phyloP scores from a whole-genome alignment of 2,888 invertebrate species.

The Aporophyla nigra region DNA sequence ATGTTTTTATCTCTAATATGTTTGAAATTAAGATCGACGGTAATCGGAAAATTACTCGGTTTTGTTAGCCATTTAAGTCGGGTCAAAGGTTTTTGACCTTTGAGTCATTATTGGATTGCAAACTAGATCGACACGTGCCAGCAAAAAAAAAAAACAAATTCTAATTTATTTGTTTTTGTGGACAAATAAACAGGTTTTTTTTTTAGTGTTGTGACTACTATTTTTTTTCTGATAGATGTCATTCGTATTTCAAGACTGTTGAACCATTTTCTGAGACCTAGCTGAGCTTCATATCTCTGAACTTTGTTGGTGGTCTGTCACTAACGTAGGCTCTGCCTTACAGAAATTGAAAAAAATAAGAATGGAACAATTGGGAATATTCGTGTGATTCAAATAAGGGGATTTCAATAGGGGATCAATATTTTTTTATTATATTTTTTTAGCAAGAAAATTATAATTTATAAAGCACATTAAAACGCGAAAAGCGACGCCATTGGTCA shows the following conservation, averaged over 20 bases:
- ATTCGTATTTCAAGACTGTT: background rate
- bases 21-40: slow-evolving; percentile 21
- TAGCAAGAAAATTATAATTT: too few relatives aligned
- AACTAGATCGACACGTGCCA: background rate
- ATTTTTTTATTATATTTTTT: too few relatives aligned
- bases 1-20: slow-evolving; percentile 26
- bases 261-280: background rate
- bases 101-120: background rate
- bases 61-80: background rate
- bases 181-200: too few relatives aligned
- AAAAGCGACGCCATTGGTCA: too few relatives aligned
- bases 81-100: background rate
- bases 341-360: too few relatives aligned
- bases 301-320: too few relatives aligned
- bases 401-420: too few relatives aligned
- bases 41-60: background rate
- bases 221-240: background rate
- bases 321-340: background rate
- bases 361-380: too few relatives aligned
- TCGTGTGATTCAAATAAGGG: too few relatives aligned
- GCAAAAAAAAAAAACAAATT: background rate
- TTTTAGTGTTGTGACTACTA: background rate
- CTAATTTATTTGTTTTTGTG: too few relatives aligned
- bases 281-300: background rate
- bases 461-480: too few relatives aligned